Evolutionary conservation across 2,113 vertebrate species (phyloP), one percentile per base, ranked within the genome.

Genomic region (Pionites leucogaster): DNA sequence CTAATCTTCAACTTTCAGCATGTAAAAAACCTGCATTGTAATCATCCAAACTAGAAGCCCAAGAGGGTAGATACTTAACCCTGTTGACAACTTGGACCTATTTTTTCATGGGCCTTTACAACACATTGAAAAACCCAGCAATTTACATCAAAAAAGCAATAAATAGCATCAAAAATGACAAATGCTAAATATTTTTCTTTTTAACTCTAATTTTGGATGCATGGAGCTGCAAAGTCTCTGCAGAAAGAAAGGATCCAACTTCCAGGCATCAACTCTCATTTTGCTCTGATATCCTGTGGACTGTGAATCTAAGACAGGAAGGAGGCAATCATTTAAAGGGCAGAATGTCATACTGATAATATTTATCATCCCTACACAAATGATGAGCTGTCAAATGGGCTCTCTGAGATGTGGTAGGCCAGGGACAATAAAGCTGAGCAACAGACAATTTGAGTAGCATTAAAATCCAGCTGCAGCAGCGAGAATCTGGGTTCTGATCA

Each of bases 1-100:
- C 71, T 90, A 78, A 81, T 90, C 33, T 96, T 94, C 71, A 95
- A 92, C 47, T 92, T 94, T 47, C 64, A 83, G 27, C 47, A 90
- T 88, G 63, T 55, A 91, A 93, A 94, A 77, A 81, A 74, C 39
- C 41, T 72, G 68, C 31, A 44, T 24, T 75, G 77, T 85, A 85
- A 85, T 82, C 49, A 84, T 42, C 53, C 59, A 85, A 95, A 92
- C 7, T 10, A 89, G 83, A 89, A 92, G 95, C 12, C 4, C 59
- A 82, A 3, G 3, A 3, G 14, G 22, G 9, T 53, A 35, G 55
- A 47, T 59, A 70, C 31, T 67, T 74, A 85, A 65, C 17, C 37
- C 25, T 63, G 44, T 31, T 42, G 59, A 80, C 23, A 82, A 27
- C 31, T 72, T 74, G 20, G 25, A 86, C 23, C 23, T 64, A 55